phyloP scores from a whole-genome alignment of 2,113 vertebrate species.

The Tragulus kanchil region DNA sequence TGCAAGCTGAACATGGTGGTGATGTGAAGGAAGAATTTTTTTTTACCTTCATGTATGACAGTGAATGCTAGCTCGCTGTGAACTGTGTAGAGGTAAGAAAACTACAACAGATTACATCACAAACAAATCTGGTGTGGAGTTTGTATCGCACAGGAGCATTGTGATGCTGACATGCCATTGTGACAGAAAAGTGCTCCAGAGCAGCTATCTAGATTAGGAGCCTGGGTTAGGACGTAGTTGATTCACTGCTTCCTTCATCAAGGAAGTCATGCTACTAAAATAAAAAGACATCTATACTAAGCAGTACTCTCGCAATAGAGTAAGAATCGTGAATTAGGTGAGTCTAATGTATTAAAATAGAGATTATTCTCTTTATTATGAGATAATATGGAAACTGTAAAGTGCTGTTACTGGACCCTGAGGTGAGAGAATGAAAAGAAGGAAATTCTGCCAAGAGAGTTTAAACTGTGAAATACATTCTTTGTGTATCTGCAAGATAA shows the following conservation, averaged over 20 bases:
- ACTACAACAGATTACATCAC: not conserved
- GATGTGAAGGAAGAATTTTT: not conserved
- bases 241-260: too few relatives aligned
- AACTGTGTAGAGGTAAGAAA: not conserved
- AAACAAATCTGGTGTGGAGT: not conserved
- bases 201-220: not conserved
- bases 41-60: not conserved
- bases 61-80: not conserved
- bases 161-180: not conserved
- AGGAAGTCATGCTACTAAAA: not conserved
- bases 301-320: not conserved
- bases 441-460: not conserved
- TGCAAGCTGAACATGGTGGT: not conserved
- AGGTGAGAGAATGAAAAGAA: not conserved
- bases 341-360: not conserved
- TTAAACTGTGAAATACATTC: conserved; percentile 9
- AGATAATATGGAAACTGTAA: not conserved
- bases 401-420: not conserved
- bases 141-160: not conserved
- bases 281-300: not conserved
- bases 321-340: not conserved
- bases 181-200: not conserved
- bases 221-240: not conserved
- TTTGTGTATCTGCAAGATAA: not conserved
- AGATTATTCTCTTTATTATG: not conserved